A percentile compares a stretch with the other conserved stretches of the same genome.
phyloP scores from a whole-genome alignment of 2,888 invertebrate species.

The Megaustenia siamemsis region DNA sequence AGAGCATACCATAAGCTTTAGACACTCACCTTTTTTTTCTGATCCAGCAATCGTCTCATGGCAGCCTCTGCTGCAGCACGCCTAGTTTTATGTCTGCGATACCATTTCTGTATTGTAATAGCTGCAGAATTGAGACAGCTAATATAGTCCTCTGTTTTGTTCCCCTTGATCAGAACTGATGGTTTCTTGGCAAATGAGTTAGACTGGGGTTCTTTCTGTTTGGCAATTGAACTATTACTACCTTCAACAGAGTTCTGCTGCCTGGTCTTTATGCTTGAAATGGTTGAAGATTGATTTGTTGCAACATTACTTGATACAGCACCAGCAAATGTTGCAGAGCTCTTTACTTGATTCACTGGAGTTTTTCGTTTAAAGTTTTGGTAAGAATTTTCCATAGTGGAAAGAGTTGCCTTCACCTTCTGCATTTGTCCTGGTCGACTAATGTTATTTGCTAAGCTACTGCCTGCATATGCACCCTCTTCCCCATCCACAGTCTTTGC shows the following conservation, averaged over 20 bases:
- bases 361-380: slow-evolving; percentile 79
- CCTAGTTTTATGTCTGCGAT: slow-evolving; percentile 65
- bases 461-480: slow-evolving; percentile 39
- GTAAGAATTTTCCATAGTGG: slow-evolving; percentile 77
- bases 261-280: not conserved
- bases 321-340: slow-evolving; percentile 13
- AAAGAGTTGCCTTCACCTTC: slow-evolving; percentile 73
- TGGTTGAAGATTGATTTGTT: slow-evolving; percentile 13
- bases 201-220: not conserved
- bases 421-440: slow-evolving; percentile 72
- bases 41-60: slow-evolving; percentile 72
- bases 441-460: slow-evolving; percentile 77
- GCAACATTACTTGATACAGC: not conserved
- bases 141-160: slow-evolving; percentile 73
- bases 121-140: slow-evolving; percentile 73
- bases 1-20: not conserved
- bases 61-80: slow-evolving; percentile 73
- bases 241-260: not conserved
- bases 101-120: slow-evolving; percentile 77
- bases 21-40: slow-evolving; percentile 67
- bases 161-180: slow-evolving; percentile 64
- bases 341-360: slow-evolving; percentile 76
- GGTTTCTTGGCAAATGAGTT: not conserved
- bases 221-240: not conserved
- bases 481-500: slow-evolving; percentile 2